These are phyloP conservation scores for Ischnus inquisitorius DNA, from an alignment of 2,888 invertebrate genomes.

Conservation along the genomic window DNA sequence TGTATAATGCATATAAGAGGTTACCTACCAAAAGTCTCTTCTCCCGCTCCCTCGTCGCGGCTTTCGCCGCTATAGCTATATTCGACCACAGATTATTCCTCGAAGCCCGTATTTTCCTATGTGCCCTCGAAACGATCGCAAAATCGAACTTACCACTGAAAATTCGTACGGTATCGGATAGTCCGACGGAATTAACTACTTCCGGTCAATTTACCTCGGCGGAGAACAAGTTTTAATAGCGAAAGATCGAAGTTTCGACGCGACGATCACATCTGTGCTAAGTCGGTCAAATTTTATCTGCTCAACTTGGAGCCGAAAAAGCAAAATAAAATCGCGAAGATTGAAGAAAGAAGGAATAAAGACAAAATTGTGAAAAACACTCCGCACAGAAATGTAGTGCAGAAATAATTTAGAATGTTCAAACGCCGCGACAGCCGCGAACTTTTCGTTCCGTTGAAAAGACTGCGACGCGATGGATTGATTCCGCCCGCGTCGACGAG, in stretches of 20 bases:
- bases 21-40: constrained; percentile 9
- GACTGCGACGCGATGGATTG: constrained; percentile 4
- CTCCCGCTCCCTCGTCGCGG: neutral
- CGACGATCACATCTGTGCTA: too few relatives aligned
- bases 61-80: neutral
- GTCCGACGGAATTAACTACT: neutral
- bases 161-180: neutral
- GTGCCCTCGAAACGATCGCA: neutral
- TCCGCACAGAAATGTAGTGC: neutral
- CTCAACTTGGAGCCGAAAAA: neutral
- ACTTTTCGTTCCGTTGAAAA: constrained; percentile 5
- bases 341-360: neutral
- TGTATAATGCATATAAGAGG: constrained; percentile 18
- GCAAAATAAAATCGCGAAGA: neutral
- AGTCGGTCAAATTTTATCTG: neutral
- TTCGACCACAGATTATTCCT: neutral
- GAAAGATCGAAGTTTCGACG: too few relatives aligned
- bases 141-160: neutral
- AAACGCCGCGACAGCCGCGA: neutral
- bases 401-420: neutral
- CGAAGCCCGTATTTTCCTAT: neutral
- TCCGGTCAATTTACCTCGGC: neutral
- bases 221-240: neutral
- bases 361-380: neutral
- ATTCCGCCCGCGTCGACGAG: constrained; percentile 8